Conservation (phyloP, 2,113 vertebrate genomes). For the Rhadina sibilatrix region DNA sequence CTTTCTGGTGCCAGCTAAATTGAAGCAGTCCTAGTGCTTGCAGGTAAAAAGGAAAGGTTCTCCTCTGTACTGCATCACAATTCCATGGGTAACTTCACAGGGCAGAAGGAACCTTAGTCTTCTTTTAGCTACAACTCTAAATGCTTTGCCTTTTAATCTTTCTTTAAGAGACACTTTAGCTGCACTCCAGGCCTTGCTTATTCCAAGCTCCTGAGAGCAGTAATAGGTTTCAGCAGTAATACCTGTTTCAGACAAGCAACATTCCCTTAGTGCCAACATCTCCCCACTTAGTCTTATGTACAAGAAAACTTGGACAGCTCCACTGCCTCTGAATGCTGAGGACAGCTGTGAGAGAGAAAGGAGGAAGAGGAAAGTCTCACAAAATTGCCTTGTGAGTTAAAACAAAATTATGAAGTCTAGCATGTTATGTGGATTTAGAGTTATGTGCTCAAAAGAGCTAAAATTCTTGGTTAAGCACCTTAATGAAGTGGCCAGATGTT, state of each 20-base stretch:
- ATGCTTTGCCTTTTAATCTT: background rate
- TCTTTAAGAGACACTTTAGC: background rate
- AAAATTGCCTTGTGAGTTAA: background rate
- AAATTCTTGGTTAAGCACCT: background rate
- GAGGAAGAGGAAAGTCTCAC: background rate
- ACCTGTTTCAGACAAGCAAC: background rate
- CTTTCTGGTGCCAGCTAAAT: background rate
- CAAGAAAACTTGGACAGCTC: background rate
- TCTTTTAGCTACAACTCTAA: background rate
- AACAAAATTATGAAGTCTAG: background rate
- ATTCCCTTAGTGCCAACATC: background rate
- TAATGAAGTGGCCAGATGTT: background rate
- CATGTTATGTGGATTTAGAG: background rate
- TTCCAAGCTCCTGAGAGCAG: background rate
- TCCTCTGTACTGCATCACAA: background rate
- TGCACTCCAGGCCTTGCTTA: background rate
- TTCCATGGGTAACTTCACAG: fast-evolving
- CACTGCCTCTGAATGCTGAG: background rate
- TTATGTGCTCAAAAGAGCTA: background rate
- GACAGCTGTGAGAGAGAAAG: background rate
- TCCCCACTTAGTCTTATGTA: fast-evolving
- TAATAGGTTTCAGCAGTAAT: background rate
- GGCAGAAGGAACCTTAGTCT: background rate
- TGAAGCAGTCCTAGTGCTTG: background rate
- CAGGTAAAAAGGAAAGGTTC: background rate